Conservation (phyloP, 64 coral and sea anemone genomes). For the Actinia tenebrosa region DNA sequence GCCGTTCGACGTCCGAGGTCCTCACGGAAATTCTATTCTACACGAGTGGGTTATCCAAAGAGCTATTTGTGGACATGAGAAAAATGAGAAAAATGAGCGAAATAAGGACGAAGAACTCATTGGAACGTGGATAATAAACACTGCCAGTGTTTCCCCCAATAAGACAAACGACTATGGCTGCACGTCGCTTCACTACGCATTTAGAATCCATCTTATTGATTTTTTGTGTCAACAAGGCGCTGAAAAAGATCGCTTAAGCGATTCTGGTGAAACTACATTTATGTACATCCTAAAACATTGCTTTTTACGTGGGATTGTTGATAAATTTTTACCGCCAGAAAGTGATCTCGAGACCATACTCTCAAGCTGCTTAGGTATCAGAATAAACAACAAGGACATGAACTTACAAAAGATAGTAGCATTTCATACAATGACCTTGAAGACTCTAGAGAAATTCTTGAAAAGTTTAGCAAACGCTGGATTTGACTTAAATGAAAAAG, state of each 20-base stretch:
- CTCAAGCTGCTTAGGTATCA: neutral
- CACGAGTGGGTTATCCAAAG: neutral
- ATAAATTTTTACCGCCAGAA: neutral
- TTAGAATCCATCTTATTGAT: neutral
- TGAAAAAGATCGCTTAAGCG: neutral
- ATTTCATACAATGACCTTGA: neutral
- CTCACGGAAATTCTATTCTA: conserved; percentile 4
- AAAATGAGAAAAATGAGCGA: neutral
- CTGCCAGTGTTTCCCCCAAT: neutral
- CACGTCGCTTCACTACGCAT: conserved; percentile 3
- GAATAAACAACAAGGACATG: neutral
- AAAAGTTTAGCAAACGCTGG: neutral
- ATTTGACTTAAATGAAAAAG: neutral
- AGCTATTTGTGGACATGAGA: neutral
- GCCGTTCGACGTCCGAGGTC: neutral
- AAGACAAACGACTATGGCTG: neutral
- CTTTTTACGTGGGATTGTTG: neutral
- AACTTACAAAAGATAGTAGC: neutral
- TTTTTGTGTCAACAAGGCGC: neutral
- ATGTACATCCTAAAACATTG: neutral
- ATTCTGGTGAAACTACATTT: neutral
- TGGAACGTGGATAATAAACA: neutral
- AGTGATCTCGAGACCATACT: neutral
- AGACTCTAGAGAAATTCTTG: neutral
- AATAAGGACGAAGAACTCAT: neutral